A percentile compares a stretch with the other conserved stretches of the same genome.
Conservation (phyloP, 2,888 invertebrate species). For the Hartigia nigra region DNA sequence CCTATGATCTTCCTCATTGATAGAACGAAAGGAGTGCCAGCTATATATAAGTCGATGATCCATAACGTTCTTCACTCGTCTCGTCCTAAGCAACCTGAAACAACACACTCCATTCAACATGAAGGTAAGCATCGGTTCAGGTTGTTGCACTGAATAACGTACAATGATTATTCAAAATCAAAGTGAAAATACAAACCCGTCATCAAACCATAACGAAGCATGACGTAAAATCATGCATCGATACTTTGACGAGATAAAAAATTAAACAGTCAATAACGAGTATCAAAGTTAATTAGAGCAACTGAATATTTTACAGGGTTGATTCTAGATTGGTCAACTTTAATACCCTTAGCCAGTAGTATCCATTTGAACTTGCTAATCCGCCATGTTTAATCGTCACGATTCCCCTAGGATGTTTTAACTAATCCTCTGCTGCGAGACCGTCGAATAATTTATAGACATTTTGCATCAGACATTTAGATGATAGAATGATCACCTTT, state of each 20-base stretch:
- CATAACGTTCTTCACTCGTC: slow-evolving; percentile 13
- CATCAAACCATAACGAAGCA: not conserved
- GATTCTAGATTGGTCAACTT: not conserved
- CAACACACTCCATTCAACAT: not conserved
- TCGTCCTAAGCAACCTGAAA: slow-evolving; percentile 4
- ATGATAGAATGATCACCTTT: not conserved
- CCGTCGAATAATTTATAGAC: not conserved
- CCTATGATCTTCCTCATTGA: slow-evolving; percentile 7
- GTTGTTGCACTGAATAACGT: not conserved
- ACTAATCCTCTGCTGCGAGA: not conserved
- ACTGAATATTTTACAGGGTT: not conserved
- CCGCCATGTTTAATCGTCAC: not conserved
- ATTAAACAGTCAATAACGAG: not conserved
- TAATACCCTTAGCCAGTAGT: not conserved
- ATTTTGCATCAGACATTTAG: not conserved
- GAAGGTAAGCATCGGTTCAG: not conserved
- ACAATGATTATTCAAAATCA: not conserved
- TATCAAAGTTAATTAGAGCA: not conserved
- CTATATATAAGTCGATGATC: slow-evolving; percentile 17
- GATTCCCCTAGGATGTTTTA: slow-evolving; percentile 7
- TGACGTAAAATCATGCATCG: not conserved
- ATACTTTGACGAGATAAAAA: not conserved
- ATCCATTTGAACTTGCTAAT: not conserved
- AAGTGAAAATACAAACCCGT: not conserved
- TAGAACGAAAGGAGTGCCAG: slow-evolving; percentile 9